A percentile compares a stretch with the other conserved stretches of the same genome.
Evolutionary conservation across 2,113 vertebrate species (phyloP).

Genomic region (Gopherus flavomarginatus): DNA sequence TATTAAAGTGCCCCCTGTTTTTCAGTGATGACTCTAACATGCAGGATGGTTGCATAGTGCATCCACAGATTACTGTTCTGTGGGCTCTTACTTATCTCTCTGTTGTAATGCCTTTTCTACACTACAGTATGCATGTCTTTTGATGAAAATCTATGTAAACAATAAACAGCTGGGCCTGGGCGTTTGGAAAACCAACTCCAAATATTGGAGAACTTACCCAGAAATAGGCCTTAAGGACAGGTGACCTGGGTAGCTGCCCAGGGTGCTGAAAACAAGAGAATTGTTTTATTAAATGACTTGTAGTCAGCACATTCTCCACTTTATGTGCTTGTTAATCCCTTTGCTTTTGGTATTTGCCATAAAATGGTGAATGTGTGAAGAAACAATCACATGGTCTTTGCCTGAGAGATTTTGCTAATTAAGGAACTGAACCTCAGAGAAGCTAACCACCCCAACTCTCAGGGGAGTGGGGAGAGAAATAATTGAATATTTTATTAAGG

Average conservation of each 20-base stretch:
- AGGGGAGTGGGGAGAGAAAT: background rate
- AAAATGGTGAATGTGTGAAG: background rate
- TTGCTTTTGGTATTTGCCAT: background rate
- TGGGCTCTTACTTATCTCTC: background rate
- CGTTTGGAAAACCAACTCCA: background rate
- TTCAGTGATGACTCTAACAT: background rate
- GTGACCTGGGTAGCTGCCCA: background rate
- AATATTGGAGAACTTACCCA: background rate
- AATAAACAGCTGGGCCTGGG: background rate
- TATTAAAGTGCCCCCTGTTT: background rate
- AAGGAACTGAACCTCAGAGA: background rate
- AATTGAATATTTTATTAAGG: background rate
- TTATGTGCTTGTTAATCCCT: background rate
- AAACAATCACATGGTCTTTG: slow-evolving; percentile 2
- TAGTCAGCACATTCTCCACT: background rate
- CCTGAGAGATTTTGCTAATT: slow-evolving; percentile 33
- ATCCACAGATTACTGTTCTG: background rate
- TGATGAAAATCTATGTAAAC: background rate
- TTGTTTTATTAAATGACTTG: slow-evolving; percentile 3
- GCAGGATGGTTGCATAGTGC: background rate
- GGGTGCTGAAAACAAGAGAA: background rate
- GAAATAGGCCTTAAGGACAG: background rate
- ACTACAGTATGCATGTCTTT: background rate
- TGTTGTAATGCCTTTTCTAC: background rate
- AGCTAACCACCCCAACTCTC: background rate